Base-by-base conservation (phyloP, 53 echinoderm and acorn worm genomes). In the Luidia sarsii region DNA sequence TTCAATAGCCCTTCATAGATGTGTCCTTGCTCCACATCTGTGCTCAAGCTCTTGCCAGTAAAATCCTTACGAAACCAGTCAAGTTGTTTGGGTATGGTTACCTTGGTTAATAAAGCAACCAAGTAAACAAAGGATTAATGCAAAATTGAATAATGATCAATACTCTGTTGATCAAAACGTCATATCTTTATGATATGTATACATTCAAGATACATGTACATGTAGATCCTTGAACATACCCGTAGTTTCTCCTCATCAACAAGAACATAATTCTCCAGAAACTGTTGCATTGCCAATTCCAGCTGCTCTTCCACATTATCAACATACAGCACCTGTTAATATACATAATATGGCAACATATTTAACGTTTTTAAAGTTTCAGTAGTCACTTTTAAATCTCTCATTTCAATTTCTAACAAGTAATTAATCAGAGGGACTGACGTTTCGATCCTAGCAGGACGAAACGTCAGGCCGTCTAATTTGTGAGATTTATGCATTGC, bases 61-160 rank as follows among this genome's bases (percentile, higher is more conserved):
- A 96, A 96, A 71, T 96, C 96, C 57, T 88, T 88, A 32, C 96
- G 90, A 66, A 90, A 96, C 96, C 96, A 96, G 25, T 93, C 90
- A 27, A 96, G 64, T 3, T 74, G 80, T 71, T 96, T 85, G 16
- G 96, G 96, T 64, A 96, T 93, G 29, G 83, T 80, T 16, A 96
- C 80, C 96, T 90, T 37, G 20, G 24, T 41, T 29, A 43, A 19
- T 6, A 74, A 45, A 31, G 57, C 31, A 30, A 23, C 8, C 46
- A 48, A n/a, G n/a, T n/a, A n/a, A n/a, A n/a, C n/a, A n/a, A n/a
- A n/a, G n/a, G n/a, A n/a, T n/a, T n/a, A n/a, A n/a, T n/a, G n/a
- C 41, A 41, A 41, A 11, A 41, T 41, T 41, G 41, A 11, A 41
- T 11, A 41, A 7, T 41, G 41, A n/a, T n/a, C n/a, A n/a, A n/a